A percentile compares a stretch with the other conserved stretches of the same genome.
Evolutionary conservation across 2,888 invertebrate species (phyloP).

Genomic region (Sarcophaga variegata): DNA sequence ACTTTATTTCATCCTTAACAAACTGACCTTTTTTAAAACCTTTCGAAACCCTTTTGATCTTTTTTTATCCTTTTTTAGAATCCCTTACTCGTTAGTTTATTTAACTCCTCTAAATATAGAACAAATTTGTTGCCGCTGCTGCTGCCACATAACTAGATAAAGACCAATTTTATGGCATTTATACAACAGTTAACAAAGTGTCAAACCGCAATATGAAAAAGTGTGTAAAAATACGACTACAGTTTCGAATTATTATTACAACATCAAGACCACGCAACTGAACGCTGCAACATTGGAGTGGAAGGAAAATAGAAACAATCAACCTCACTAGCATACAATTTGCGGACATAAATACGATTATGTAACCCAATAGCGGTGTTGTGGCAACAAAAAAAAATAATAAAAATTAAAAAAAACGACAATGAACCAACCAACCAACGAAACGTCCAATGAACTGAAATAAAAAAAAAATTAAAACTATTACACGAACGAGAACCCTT

Average conservation of each 20-base stretch:
- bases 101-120: conserved; percentile 52
- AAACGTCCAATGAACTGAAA: conserved; percentile 10
- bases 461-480: conserved; percentile 24
- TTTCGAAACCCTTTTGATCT: not conserved
- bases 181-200: conserved; percentile 63
- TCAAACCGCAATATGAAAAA: conserved; percentile 62
- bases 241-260: conserved; percentile 59
- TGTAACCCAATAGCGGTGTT: conserved; percentile 73
- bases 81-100: not conserved
- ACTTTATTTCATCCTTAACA: conserved; percentile 11
- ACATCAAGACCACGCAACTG: conserved; percentile 36
- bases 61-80: conserved; percentile 11
- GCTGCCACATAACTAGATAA: conserved; percentile 3
- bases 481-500: conserved; percentile 49
- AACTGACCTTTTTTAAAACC: conserved; percentile 19
- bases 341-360: conserved; percentile 64
- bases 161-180: conserved; percentile 56
- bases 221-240: conserved; percentile 20
- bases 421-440: conserved; percentile 55
- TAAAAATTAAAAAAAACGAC: conserved; percentile 42
- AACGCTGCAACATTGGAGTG: not conserved
- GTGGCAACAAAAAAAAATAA: conserved; percentile 45
- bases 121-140: conserved; percentile 35
- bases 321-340: not conserved
- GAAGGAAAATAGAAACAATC: not conserved